Evolutionary conservation across 1,140 invertebrate species (phyloP).

Genomic region (Mylabris phalerata): DNA sequence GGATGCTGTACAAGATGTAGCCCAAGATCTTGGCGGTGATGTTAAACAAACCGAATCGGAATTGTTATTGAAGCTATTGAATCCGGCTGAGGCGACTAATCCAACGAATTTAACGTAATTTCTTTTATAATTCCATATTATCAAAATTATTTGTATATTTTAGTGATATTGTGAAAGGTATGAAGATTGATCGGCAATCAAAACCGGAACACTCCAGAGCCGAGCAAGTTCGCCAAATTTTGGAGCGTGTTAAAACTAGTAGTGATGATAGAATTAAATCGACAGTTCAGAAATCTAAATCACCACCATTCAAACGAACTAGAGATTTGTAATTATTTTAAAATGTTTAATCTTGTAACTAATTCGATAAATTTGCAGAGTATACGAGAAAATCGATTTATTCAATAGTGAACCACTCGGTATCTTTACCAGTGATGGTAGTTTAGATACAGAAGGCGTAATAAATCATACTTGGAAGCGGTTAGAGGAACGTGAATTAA

Average conservation of each 20-base stretch:
- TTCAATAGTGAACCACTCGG: constrained; percentile 51
- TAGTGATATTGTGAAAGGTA: constrained; percentile 62
- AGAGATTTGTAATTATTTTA: not conserved
- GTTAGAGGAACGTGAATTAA: constrained; percentile 58
- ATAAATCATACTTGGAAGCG: constrained; percentile 61
- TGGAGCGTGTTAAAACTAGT: constrained; percentile 7
- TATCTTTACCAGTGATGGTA: constrained; percentile 48
- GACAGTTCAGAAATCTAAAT: too few relatives aligned
- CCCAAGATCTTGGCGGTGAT: constrained; percentile 56
- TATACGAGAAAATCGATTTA: constrained; percentile 45
- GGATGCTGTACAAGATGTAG: constrained; percentile 61
- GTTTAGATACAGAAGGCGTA: constrained; percentile 36
- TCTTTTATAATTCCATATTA: not conserved
- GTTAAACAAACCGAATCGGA: constrained; percentile 64
- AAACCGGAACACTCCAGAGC: constrained; percentile 35
- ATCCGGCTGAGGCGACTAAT: constrained; percentile 11
- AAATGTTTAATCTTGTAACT: not conserved
- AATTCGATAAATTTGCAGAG: constrained; percentile 14
- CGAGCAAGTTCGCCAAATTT: constrained; percentile 32
- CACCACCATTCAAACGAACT: not conserved
- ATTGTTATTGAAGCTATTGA: constrained; percentile 60
- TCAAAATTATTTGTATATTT: constrained; percentile 30
- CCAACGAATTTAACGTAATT: constrained; percentile 24
- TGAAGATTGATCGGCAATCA: constrained; percentile 61
- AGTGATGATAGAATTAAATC: too few relatives aligned